Evolutionary conservation across 2,797 vertebrate genomes (phyloP).

Genomic region (Mallotus villosus): DNA sequence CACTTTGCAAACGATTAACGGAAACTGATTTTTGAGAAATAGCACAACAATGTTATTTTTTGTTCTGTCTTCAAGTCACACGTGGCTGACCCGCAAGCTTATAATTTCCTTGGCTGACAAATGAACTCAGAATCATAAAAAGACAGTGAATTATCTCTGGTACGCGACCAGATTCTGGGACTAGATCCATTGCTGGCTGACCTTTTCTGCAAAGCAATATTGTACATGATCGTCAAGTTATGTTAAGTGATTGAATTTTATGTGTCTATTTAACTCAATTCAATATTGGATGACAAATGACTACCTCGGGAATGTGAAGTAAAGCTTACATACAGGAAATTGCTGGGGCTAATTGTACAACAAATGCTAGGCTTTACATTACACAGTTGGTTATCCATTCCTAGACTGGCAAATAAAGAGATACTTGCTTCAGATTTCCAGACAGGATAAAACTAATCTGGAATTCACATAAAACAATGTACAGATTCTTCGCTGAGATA

Average conservation of each 20-base stretch:
- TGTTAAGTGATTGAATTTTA: constrained; percentile 71
- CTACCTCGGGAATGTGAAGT: constrained; percentile 47
- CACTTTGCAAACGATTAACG: constrained; percentile 57
- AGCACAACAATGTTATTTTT: constrained; percentile 47
- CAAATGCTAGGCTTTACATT: neutral
- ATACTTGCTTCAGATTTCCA: neutral
- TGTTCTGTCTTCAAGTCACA: constrained; percentile 43
- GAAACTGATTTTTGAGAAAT: constrained; percentile 45
- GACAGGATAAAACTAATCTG: neutral
- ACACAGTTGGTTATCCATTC: neutral
- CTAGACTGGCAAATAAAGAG: neutral
- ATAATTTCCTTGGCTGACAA: constrained; percentile 44
- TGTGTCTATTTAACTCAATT: constrained; percentile 67
- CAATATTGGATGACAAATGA: constrained; percentile 66
- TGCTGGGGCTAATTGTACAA: neutral
- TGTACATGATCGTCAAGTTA: constrained; percentile 59
- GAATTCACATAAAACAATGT: neutral
- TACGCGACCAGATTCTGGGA: constrained; percentile 36
- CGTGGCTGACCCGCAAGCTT: neutral
- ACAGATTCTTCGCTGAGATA: neutral
- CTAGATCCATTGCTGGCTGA: constrained; percentile 58
- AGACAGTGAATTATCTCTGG: constrained; percentile 54
- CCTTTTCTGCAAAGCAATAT: constrained; percentile 65
- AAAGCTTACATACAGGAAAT: constrained; percentile 32
- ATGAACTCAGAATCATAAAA: constrained; percentile 46